Conservation (phyloP, 2,113 vertebrate genomes). For the Pelecanus crispus region DNA sequence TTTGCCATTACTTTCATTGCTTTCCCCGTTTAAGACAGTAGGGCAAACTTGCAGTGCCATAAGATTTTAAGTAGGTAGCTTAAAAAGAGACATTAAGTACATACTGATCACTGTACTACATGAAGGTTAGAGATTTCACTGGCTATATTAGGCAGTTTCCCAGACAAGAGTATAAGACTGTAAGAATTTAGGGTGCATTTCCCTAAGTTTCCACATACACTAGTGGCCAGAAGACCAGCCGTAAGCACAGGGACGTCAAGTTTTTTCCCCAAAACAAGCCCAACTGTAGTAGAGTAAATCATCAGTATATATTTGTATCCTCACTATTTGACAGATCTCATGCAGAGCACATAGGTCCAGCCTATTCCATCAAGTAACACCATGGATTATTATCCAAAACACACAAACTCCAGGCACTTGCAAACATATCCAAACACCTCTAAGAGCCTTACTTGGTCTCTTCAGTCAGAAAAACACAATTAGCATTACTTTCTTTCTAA, state of each 20-base stretch:
- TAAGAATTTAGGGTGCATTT: neutral
- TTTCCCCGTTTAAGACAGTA: neutral
- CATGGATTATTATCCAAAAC: neutral
- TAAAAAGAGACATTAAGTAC: neutral
- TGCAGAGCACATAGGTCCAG: neutral
- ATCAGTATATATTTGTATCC: neutral
- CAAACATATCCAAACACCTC: neutral
- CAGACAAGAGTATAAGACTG: neutral
- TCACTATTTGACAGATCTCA: neutral
- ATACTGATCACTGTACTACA: neutral
- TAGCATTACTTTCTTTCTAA: neutral
- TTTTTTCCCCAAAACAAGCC: neutral
- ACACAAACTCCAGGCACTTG: neutral
- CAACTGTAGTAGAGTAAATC: neutral
- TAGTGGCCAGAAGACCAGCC: neutral
- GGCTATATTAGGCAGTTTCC: neutral
- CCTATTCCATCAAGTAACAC: neutral
- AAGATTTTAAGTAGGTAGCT: neutral
- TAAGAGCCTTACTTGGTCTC: neutral
- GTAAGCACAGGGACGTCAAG: neutral
- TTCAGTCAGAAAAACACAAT: neutral
- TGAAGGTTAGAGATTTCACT: neutral
- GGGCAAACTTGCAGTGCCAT: neutral
- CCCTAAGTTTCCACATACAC: neutral
- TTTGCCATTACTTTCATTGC: neutral